Evolutionary conservation across 2,113 vertebrate species (phyloP), one percentile per base, ranked within the genome.

Genomic region (Trogon surrucura): DNA sequence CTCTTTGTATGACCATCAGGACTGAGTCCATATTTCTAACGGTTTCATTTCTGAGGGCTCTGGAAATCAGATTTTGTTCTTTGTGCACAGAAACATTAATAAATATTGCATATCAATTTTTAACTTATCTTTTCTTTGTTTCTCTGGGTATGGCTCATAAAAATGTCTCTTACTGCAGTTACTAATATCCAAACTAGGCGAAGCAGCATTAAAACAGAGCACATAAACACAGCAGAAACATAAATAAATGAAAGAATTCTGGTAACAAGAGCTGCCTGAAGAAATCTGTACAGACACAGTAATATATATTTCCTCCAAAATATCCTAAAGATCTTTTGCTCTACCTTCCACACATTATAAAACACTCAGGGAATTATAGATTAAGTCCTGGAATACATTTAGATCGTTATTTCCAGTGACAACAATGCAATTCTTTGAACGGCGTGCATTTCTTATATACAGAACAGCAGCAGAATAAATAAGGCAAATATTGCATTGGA

Each of bases 291-390:
- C 58, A 62, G 80, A 84, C 56, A 73, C 23, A 44, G 44, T 44
- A 85, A 80, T 78, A 34, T 56, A n/a, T 66, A 81, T 83, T 88
- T 84, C 30, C 29, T 92, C 38, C 34, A 67, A 94, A 93, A 92
- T 48, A 86, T 70, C 71, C 72, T 60, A 60, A 83, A 89, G 61
- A 88, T 64, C 30, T 94, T 85, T 91, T 70, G 14, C 45, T 88
- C 41, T 93, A 26, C 51, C 54, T 91, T 22, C 27, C 83, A 61
- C 80, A 95, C 64, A 79, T 93, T 91, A 82, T 61, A 79, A 85
- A 91, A 86, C 36, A 74, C 73, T 88, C 75, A 57, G 51, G n/a
- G 60, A 89, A 84, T 95, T 96, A 84, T 32, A 95, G 80, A 85
- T 95, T 48, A 58, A 74, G n/a, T 85, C 51, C 66, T 32, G 30